Percentiles rank a stretch among this genome's conserved stretches.
These are phyloP conservation scores for Pomacea canaliculata DNA, from an alignment of 2,888 invertebrate genomes.

Conservation along the genomic window DNA sequence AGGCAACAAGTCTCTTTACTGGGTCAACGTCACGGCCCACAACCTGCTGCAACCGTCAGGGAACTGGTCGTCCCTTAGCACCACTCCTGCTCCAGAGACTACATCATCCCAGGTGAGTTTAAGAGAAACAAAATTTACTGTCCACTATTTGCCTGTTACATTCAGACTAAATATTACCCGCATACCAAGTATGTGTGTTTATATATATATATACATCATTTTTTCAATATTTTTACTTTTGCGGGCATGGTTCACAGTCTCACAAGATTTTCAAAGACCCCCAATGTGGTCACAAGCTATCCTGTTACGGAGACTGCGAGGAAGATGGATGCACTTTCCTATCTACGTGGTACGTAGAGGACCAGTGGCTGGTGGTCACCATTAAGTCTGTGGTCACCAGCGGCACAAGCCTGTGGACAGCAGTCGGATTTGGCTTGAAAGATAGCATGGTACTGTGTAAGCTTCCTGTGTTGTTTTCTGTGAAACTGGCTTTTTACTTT, in stretches of 20 bases:
- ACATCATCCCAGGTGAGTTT: too few relatives aligned
- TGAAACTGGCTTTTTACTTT: too few relatives aligned
- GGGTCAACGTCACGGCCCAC: constrained; percentile 11
- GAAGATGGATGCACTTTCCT: constrained; percentile 22
- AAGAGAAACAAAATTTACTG: too few relatives aligned
- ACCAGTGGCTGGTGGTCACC: constrained; percentile 18
- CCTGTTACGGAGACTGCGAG: constrained; percentile 31
- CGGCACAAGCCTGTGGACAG: constrained; percentile 7
- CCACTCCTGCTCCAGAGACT: neutral
- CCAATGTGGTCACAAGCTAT: constrained; percentile 26
- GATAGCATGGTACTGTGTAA: neutral
- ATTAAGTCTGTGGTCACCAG: constrained; percentile 9
- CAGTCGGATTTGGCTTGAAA: constrained; percentile 8
- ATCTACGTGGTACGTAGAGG: constrained; percentile 12
- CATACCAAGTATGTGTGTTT: too few relatives aligned
- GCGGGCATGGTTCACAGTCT: neutral
- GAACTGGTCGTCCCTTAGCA: neutral
- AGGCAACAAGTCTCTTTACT: neutral
- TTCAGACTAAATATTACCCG: too few relatives aligned
- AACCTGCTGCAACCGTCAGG: neutral
- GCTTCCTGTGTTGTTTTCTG: too few relatives aligned
- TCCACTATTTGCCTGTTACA: too few relatives aligned
- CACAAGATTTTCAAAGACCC: constrained; percentile 24
- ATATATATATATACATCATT: too few relatives aligned
- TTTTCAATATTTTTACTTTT: too few relatives aligned